These are phyloP conservation scores for Babyrousa celebensis DNA, from an alignment of 2,797 vertebrate genomes.

Conservation along the genomic window DNA sequence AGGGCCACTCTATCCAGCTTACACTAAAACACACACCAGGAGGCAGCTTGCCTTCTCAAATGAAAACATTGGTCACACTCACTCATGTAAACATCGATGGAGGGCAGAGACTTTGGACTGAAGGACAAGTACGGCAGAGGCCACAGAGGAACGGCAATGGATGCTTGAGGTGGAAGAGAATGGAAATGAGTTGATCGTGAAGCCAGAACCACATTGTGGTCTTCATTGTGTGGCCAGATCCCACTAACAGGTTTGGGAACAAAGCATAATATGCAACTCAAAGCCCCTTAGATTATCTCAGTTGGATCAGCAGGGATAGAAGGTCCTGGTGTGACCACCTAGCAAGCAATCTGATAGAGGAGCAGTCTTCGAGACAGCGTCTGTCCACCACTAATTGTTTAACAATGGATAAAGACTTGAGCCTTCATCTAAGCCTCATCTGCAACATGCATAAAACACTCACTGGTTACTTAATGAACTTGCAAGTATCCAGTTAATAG, in stretches of 20 bases:
- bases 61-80: slow-evolving; percentile 86
- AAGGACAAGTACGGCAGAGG: slow-evolving; percentile 70
- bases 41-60: slow-evolving; percentile 83
- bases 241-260: not conserved
- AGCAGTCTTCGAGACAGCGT: not conserved
- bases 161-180: slow-evolving; percentile 11
- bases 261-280: not conserved
- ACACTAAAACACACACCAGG: slow-evolving; percentile 78
- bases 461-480: not conserved
- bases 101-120: slow-evolving; percentile 80
- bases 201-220: not conserved
- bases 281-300: not conserved
- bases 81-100: slow-evolving; percentile 79
- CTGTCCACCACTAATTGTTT: not conserved
- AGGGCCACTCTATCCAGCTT: slow-evolving; percentile 71
- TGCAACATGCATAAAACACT: not conserved
- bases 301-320: not conserved
- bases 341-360: not conserved
- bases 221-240: not conserved
- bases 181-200: not conserved
- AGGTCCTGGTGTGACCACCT: not conserved
- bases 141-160: slow-evolving; percentile 39
- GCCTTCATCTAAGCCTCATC: not conserved
- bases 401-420: not conserved
- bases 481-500: not conserved